Percentiles rank a stretch among this genome's conserved stretches.
Conservation (phyloP, 2,113 vertebrate genomes). For the Haplochromis vanheusdeni region DNA sequence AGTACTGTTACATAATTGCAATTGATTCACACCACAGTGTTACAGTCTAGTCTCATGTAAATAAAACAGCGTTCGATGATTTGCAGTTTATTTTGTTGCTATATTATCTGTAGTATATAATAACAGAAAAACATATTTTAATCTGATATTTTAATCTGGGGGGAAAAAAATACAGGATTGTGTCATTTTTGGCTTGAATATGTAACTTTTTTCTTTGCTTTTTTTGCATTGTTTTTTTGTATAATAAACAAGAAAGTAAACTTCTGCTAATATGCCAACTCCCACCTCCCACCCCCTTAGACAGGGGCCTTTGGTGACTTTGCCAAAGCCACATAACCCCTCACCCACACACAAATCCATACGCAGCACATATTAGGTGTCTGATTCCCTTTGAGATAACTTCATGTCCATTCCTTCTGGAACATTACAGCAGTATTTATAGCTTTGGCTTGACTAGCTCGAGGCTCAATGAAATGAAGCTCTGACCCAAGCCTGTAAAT, state of each 20-base stretch:
- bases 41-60: background rate
- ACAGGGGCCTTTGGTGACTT: conserved; percentile 22
- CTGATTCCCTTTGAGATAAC: conserved; percentile 62
- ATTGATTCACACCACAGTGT: background rate
- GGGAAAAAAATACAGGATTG: background rate
- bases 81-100: background rate
- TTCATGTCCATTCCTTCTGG: conserved; percentile 57
- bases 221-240: background rate
- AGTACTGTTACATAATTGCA: background rate
- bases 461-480: conserved; percentile 45
- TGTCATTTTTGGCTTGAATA: background rate
- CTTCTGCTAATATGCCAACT: background rate
- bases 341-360: conserved; percentile 60
- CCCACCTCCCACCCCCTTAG: conserved; percentile 22
- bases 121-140: background rate
- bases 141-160: background rate
- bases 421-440: conserved; percentile 63
- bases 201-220: background rate
- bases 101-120: background rate
- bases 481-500: conserved; percentile 14
- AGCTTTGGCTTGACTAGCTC: conserved; percentile 53
- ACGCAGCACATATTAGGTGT: conserved; percentile 58
- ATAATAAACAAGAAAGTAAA: conserved; percentile 5
- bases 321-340: conserved; percentile 34
- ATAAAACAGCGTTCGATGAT: background rate